Evolutionary conservation across 2,888 invertebrate genomes (phyloP).

Genomic region (Morpho helenor): DNA sequence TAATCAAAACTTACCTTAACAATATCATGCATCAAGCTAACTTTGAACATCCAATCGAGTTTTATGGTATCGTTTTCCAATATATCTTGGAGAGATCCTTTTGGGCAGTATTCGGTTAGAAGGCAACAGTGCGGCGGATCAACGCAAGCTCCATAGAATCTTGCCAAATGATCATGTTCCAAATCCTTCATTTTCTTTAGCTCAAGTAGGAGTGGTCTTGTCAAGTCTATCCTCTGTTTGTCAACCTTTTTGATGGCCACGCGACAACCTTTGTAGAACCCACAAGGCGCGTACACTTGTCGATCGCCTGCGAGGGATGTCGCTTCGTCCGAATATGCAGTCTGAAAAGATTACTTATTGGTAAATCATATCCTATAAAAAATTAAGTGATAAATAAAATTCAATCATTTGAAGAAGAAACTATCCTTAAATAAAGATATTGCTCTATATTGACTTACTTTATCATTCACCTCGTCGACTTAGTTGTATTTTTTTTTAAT

Average conservation of each 20-base stretch:
- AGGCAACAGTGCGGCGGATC: slow-evolving; percentile 92
- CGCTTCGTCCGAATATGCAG: slow-evolving; percentile 88
- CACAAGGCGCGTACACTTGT: slow-evolving; percentile 93
- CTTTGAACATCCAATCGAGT: slow-evolving; percentile 95
- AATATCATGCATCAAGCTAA: slow-evolving; percentile 96
- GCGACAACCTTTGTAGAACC: slow-evolving; percentile 91
- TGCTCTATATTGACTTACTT: too few species aligned
- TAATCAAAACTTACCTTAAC: slow-evolving; percentile 81
- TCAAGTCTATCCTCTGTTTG: slow-evolving; percentile 88
- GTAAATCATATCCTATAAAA: not conserved
- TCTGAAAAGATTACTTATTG: slow-evolving; percentile 66
- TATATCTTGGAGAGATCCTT: slow-evolving; percentile 94
- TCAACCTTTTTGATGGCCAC: slow-evolving; percentile 93
- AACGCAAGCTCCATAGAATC: slow-evolving; percentile 95
- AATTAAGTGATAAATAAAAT: not conserved
- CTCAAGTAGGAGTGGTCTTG: slow-evolving; percentile 90
- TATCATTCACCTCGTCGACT: too few species aligned
- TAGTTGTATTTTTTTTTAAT: too few species aligned
- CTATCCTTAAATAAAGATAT: too few species aligned
- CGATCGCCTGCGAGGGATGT: slow-evolving; percentile 88
- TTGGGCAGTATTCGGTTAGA: slow-evolving; percentile 97
- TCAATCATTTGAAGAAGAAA: too few species aligned
- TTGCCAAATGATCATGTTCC: slow-evolving; percentile 67
- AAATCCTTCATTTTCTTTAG: slow-evolving; percentile 88
- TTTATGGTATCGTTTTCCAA: slow-evolving; percentile 95